Evolutionary conservation across 2,113 vertebrate species (phyloP).

Genomic region (Pomatorhinus ruficollis): DNA sequence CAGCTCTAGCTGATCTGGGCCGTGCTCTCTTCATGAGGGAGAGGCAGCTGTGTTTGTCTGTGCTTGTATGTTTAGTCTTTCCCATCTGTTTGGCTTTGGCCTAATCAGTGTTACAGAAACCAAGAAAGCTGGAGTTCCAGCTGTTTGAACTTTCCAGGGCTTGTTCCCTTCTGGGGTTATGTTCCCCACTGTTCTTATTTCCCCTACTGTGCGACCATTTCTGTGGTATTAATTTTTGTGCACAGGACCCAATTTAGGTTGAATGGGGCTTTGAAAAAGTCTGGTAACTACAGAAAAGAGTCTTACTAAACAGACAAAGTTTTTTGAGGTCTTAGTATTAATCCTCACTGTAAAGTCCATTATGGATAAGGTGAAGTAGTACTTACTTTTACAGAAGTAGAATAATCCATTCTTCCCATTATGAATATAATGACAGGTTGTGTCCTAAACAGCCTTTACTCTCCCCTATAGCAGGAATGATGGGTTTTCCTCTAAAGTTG

Average conservation of each 20-base stretch:
- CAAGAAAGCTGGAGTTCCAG: background rate
- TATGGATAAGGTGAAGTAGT: background rate
- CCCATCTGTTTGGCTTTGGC: background rate
- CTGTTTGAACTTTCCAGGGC: background rate
- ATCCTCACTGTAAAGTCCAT: background rate
- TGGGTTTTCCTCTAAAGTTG: background rate
- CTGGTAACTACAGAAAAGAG: background rate
- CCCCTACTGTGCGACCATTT: background rate
- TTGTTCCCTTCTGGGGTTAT: background rate
- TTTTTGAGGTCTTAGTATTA: background rate
- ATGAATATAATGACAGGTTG: background rate
- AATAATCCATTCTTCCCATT: background rate
- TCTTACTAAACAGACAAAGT: background rate
- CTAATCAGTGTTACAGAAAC: accelerated
- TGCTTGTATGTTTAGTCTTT: accelerated
- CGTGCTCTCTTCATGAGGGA: background rate
- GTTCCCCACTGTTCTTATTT: background rate
- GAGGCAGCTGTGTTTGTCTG: background rate
- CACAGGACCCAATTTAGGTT: background rate
- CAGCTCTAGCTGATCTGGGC: background rate
- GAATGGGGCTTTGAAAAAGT: background rate
- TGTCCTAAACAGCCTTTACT: background rate
- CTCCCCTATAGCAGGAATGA: accelerated
- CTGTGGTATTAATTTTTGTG: background rate
- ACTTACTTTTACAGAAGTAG: background rate